Conservation (phyloP, 1,140 invertebrate species). For the Bombyx mori region DNA sequence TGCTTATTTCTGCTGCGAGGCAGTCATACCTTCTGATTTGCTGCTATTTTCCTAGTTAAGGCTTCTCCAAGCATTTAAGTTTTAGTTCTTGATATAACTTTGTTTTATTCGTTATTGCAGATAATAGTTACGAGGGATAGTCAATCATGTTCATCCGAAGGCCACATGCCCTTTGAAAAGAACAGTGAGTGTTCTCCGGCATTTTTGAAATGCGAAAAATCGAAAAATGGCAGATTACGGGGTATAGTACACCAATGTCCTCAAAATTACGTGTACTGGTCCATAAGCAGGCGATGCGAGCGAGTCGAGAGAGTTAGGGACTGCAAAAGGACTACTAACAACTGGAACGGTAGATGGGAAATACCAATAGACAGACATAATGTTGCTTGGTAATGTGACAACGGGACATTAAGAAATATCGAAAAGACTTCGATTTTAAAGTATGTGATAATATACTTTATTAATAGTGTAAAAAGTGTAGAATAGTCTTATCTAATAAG, state of each 20-base stretch:
- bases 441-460: too few relatives aligned
- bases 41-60: too few relatives aligned
- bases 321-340: conserved; percentile 64
- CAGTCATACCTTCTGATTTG: too few relatives aligned
- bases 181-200: conserved; percentile 77
- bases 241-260: conserved; percentile 85
- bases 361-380: conserved; percentile 70
- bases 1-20: too few relatives aligned
- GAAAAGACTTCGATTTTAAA: too few relatives aligned
- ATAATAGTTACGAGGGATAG: conserved; percentile 69
- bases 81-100: too few relatives aligned
- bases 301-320: conserved; percentile 71
- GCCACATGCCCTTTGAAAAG: conserved; percentile 77
- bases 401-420: too few relatives aligned
- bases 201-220: conserved; percentile 81
- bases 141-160: conserved; percentile 77
- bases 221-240: conserved; percentile 70
- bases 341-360: conserved; percentile 64
- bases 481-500: too few relatives aligned
- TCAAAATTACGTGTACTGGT: conserved; percentile 81
- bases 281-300: conserved; percentile 83
- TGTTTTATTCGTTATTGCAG: conserved; percentile 60
- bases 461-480: too few relatives aligned
- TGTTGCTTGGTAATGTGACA: conserved; percentile 26
- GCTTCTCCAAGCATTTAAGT: too few relatives aligned